phyloP scores from a whole-genome alignment of 2,888 invertebrate genomes.

The Oxytorus armatus region DNA sequence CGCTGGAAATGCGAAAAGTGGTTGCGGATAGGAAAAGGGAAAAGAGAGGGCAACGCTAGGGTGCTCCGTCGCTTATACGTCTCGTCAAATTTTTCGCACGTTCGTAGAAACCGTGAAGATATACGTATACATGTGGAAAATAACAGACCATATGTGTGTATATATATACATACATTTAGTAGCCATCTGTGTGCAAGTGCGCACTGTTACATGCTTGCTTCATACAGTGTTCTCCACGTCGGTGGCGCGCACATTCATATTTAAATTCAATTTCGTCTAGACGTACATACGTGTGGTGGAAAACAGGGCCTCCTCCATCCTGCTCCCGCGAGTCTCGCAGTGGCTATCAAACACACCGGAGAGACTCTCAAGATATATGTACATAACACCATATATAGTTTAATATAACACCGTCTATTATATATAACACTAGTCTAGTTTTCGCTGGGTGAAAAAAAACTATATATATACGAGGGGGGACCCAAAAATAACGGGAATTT shows the following conservation, averaged over 20 bases:
- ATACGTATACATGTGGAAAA: constrained; percentile 13
- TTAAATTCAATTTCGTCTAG: constrained; percentile 70
- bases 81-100: constrained; percentile 60
- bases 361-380: constrained; percentile 25
- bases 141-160: constrained; percentile 47
- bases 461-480: neutral
- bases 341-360: constrained; percentile 59
- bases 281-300: constrained; percentile 61
- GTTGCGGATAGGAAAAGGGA: constrained; percentile 29
- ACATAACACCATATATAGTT: constrained; percentile 3
- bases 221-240: constrained; percentile 44
- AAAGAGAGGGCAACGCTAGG: constrained; percentile 13
- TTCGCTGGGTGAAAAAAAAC: neutral
- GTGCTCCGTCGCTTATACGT: constrained; percentile 30
- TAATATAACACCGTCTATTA: neutral
- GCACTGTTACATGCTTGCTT: constrained; percentile 63
- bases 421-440: constrained; percentile 4
- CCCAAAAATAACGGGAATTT: too few species aligned
- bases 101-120: constrained; percentile 59
- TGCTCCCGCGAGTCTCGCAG: constrained; percentile 40
- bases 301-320: constrained; percentile 23
- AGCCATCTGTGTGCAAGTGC: constrained; percentile 66
- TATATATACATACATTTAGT: constrained; percentile 60
- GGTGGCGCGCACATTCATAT: constrained; percentile 62
- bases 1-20: constrained; percentile 35